These are phyloP conservation scores for Acromyrmex heyeri DNA, from an alignment of 1,140 invertebrate species.

Conservation along the genomic window DNA sequence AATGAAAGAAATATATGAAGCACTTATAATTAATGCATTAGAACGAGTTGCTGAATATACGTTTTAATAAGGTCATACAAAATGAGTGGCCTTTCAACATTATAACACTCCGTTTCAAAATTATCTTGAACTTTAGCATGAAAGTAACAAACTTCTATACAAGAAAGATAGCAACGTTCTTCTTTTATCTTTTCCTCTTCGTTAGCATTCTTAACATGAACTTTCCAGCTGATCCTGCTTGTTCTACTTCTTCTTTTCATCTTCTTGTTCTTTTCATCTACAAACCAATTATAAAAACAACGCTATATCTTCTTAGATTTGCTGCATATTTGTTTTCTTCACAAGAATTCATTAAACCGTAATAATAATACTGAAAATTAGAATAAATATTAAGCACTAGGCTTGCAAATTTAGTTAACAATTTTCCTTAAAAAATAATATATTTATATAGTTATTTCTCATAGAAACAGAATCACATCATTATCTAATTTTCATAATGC, in stretches of 20 bases:
- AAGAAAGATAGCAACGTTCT: conserved; percentile 14
- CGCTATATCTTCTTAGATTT: neutral
- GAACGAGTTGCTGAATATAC: neutral
- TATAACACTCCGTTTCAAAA: neutral
- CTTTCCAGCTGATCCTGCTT: neutral
- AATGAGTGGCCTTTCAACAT: neutral
- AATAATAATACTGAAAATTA: neutral
- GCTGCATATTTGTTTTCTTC: neutral
- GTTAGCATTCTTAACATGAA: conserved; percentile 51
- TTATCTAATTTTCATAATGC: neutral
- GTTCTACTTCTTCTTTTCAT: neutral
- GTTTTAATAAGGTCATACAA: neutral
- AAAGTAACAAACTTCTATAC: conserved; percentile 22
- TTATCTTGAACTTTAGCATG: neutral
- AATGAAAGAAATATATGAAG: neutral
- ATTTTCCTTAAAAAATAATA: neutral
- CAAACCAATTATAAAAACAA: conserved; percentile 28
- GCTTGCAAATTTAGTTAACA: neutral
- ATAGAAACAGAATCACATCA: neutral
- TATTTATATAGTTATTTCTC: neutral
- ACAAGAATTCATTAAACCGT: neutral
- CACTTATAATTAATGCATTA: neutral
- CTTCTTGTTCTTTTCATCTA: neutral
- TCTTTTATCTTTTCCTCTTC: conserved; percentile 12
- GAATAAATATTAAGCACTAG: neutral